Percentiles rank a stretch among this genome's conserved stretches.
phyloP scores from a whole-genome alignment of 1,140 invertebrate genomes.

The Drosophila takahashii region DNA sequence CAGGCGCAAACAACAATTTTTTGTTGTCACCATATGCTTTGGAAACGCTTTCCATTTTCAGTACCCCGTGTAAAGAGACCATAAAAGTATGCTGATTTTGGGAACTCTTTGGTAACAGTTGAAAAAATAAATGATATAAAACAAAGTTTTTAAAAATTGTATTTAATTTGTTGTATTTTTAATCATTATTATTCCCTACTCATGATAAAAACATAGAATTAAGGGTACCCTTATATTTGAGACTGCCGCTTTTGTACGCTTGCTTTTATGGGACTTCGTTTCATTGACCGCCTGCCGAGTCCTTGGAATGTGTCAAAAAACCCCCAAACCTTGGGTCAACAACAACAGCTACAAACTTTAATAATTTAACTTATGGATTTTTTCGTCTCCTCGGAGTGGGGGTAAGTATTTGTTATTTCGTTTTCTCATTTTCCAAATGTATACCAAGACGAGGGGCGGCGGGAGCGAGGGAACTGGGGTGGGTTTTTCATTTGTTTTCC shows the following conservation, averaged over 20 bases:
- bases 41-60: slow-evolving; percentile 62
- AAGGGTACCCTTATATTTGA: background rate
- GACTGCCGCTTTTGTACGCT: background rate
- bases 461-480: slow-evolving; percentile 41
- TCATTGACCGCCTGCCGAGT: slow-evolving; percentile 46
- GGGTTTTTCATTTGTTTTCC: slow-evolving; percentile 59
- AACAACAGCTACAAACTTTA: slow-evolving; percentile 64
- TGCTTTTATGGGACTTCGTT: slow-evolving; percentile 45
- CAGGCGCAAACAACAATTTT: slow-evolving; percentile 55
- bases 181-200: background rate
- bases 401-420: slow-evolving; percentile 64
- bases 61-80: background rate
- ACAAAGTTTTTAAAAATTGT: too few relatives aligned
- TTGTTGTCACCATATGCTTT: slow-evolving; percentile 81
- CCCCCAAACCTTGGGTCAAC: slow-evolving; percentile 15
- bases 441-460: slow-evolving; percentile 12
- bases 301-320: slow-evolving; percentile 61
- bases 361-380: slow-evolving; percentile 83
- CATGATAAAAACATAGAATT: background rate
- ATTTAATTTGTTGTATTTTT: background rate
- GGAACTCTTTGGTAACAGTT: too few relatives aligned
- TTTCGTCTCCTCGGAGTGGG: slow-evolving; percentile 37
- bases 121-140: too few relatives aligned
- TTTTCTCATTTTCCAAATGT: slow-evolving; percentile 56
- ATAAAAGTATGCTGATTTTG: slow-evolving; percentile 1